These are phyloP conservation scores for Cettia cetti DNA, from an alignment of 2,113 vertebrate species.

Conservation along the genomic window DNA sequence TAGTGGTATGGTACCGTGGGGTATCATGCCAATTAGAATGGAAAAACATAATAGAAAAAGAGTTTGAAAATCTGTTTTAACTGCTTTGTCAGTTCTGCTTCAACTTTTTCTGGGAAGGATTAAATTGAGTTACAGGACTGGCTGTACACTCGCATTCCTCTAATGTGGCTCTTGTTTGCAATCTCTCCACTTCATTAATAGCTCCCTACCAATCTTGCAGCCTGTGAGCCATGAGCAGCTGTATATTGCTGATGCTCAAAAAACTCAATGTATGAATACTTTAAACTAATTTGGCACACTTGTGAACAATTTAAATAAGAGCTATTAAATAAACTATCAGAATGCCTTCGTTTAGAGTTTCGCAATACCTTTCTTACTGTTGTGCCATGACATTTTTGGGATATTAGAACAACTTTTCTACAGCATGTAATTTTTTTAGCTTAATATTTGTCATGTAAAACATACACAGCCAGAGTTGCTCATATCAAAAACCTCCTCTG, in stretches of 20 bases:
- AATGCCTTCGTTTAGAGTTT: not conserved
- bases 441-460: not conserved
- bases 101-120: not conserved
- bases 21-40: not conserved
- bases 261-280: not conserved
- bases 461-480: not conserved
- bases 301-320: not conserved
- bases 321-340: not conserved
- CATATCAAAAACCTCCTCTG: not conserved
- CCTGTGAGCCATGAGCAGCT: not conserved
- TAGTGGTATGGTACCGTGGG: not conserved
- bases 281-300: not conserved
- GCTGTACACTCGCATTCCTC: not conserved
- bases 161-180: not conserved
- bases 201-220: not conserved
- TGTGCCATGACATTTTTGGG: not conserved
- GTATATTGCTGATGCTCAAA: not conserved
- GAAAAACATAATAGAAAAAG: not conserved
- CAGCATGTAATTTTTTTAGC: not conserved
- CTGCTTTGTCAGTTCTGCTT: not conserved
- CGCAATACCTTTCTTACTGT: not conserved
- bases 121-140: not conserved
- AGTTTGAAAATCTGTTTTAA: not conserved
- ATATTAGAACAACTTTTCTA: not conserved
- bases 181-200: not conserved